These are phyloP conservation scores for Hydrotaea cyrtoneurina DNA, from an alignment of 2,888 invertebrate species.

Conservation along the genomic window DNA sequence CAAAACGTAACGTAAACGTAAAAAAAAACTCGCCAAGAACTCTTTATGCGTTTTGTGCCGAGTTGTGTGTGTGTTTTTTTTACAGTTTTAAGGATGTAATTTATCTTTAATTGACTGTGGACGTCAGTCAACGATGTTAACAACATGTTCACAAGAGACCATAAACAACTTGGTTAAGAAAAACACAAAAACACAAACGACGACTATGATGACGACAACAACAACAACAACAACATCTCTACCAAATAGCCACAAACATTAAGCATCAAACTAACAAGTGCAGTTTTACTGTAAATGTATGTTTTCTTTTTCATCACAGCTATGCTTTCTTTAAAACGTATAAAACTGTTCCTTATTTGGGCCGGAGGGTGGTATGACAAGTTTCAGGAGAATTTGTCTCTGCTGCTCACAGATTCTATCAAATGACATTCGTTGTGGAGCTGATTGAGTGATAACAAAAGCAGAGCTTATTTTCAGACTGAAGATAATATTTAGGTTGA, in stretches of 20 bases:
- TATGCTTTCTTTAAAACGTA: constrained; percentile 13
- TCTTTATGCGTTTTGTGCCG: neutral
- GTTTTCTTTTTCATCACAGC: constrained; percentile 2
- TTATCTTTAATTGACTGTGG: constrained; percentile 67
- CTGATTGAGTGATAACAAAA: too few species aligned
- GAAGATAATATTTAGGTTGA: too few species aligned
- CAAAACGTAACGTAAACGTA: neutral
- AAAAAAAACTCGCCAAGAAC: neutral
- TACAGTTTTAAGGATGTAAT: constrained; percentile 65
- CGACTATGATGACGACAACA: constrained; percentile 8
- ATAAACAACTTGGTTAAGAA: constrained; percentile 55
- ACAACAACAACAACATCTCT: constrained; percentile 43
- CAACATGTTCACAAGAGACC: constrained; percentile 66
- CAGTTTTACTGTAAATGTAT: constrained; percentile 53
- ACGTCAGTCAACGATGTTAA: constrained; percentile 65
- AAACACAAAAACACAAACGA: constrained; percentile 14
- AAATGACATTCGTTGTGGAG: too few species aligned
- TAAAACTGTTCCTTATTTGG: neutral
- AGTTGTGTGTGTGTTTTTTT: constrained; percentile 24
- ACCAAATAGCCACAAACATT: constrained; percentile 55
- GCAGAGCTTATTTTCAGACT: too few species aligned
- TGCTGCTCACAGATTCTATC: too few species aligned
- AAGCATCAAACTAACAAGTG: constrained; percentile 57
- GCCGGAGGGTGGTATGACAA: neutral
- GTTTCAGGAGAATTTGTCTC: too few species aligned